These are phyloP conservation scores for Tryphoninae sp. DNA, from an alignment of 2,888 invertebrate genomes.

Conservation along the genomic window DNA sequence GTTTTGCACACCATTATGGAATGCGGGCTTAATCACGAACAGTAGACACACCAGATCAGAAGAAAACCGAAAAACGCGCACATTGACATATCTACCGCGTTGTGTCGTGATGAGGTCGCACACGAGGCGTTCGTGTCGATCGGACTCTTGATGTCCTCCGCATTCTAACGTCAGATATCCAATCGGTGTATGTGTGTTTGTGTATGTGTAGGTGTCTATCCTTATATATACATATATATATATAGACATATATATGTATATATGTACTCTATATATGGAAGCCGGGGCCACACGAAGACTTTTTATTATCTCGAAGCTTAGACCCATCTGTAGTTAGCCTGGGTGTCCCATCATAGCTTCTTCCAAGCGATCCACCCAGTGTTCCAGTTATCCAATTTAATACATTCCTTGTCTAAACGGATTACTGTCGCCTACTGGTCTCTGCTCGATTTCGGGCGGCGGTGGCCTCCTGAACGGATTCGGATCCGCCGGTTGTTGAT, in stretches of 20 bases:
- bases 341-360: conserved; percentile 55
- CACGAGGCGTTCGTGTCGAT: conserved; percentile 12
- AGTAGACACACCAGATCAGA: conserved; percentile 37
- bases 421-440: conserved; percentile 85
- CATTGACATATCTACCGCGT: conserved; percentile 4
- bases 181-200: conserved; percentile 38
- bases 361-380: conserved; percentile 51
- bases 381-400: conserved; percentile 65
- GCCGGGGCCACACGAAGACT: conserved; percentile 78
- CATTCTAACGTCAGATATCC: conserved; percentile 25
- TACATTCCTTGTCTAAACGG: conserved; percentile 92
- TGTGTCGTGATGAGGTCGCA: conserved; percentile 9
- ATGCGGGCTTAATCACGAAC: conserved; percentile 46
- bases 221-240: conserved; percentile 66
- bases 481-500: conserved; percentile 72
- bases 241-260: conserved; percentile 71
- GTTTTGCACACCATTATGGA: conserved; percentile 22
- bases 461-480: conserved; percentile 82
- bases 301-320: conserved; percentile 67
- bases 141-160: conserved; percentile 34
- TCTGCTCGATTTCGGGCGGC: conserved; percentile 81
- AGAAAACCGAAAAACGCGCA: conserved; percentile 31
- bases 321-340: conserved; percentile 51
- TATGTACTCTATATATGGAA: conserved; percentile 75
- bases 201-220: conserved; percentile 41